Base-by-base conservation (phyloP, 1,140 invertebrate species). In the Bilobella aurantiaca region DNA sequence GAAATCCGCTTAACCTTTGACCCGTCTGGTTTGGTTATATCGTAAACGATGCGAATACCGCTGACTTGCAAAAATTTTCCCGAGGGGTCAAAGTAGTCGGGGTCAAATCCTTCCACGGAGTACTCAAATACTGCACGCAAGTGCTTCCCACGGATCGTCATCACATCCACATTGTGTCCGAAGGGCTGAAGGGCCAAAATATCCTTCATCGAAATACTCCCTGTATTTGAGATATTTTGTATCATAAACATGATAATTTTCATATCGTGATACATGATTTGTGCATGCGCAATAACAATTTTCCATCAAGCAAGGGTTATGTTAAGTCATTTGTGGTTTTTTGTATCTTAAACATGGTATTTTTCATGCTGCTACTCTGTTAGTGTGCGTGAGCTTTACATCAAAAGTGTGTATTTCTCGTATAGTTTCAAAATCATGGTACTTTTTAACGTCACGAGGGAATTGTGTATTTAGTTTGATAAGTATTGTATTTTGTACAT, bases 171-270 rank as follows among this genome's bases (percentile, higher is more conserved):
- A 3, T 30, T 27, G 25, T 62, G 59, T 3, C 59, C 59, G 28
- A 62, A 62, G 8, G 59, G 59, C 30, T 37, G 37, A 3, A 62
- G 3, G 25, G 21, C 25, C 21, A 62, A 31, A 37, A 62, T 23
- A 23, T 62, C 59, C 12, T 46, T 34, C 59, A 62, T 37, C 34
- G 59, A 42, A 12, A 62, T 62, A 12, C 30, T 62, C 21, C 58
- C 58, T 59, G 8, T 8, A n/a, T 12, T 12, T 12, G n/a, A 42
- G n/a, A 12, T 42, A 42, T n/a, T 14, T 14, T 14, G 23, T 8
- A 59, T 59, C 14, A 29, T 29, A 59, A 27, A 25, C 31, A 8
- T 23, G 3, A 14, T 8, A 21, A 8, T 59, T 59, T 25, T 59
- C 25, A 29, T 5, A 59, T 16, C 18, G 28, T 5, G 18, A 21